phyloP scores from a whole-genome alignment of 2,797 vertebrate genomes.

The Cirrhinus molitorella region DNA sequence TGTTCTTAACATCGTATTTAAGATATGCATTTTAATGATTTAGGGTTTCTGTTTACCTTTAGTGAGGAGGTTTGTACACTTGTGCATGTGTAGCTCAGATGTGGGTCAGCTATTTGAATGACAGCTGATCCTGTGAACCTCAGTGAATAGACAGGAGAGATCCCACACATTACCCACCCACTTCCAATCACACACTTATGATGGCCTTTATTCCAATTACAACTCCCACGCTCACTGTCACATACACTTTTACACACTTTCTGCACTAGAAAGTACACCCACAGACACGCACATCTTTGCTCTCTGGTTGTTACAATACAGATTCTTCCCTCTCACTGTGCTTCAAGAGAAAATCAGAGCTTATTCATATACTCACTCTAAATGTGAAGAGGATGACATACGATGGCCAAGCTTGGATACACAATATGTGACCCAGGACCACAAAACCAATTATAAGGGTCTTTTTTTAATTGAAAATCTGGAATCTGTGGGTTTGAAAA shows the following conservation, averaged over 20 bases:
- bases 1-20: background rate
- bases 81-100: background rate
- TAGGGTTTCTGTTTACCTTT: background rate
- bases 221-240: constrained; percentile 19
- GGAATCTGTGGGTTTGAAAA: no score
- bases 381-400: background rate
- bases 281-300: constrained; percentile 7
- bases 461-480: no score
- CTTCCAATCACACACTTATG: constrained; percentile 37
- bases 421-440: no score
- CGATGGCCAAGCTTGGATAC: no score
- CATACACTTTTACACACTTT: constrained; percentile 34
- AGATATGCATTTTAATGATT: background rate
- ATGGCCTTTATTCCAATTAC: constrained; percentile 34
- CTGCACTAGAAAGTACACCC: background rate
- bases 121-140: constrained; percentile 32
- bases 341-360: background rate
- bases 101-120: constrained; percentile 37
- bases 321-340: background rate
- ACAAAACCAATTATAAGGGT: no score
- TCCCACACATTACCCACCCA: constrained; percentile 16
- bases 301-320: background rate
- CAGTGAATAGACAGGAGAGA: constrained; percentile 20
- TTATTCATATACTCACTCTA: background rate
- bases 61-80: background rate